Percentiles rank a stretch among this genome's conserved stretches.
Evolutionary conservation across 35 echinoderm and acorn worm genomes (phyloP).

Genomic region (Ptychodera flava): DNA sequence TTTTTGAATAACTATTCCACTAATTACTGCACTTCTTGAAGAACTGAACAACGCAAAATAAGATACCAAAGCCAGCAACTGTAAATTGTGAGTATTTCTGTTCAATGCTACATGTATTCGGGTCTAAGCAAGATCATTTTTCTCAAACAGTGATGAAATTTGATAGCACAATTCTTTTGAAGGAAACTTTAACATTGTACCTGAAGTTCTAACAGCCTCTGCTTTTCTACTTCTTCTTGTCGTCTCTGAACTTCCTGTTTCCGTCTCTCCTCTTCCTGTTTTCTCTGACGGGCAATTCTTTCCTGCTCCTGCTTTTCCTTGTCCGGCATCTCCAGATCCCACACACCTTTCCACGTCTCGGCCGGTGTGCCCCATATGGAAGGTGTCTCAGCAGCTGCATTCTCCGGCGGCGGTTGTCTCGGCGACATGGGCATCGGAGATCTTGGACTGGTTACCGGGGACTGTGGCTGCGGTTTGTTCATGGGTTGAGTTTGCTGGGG

Average conservation of each 20-base stretch:
- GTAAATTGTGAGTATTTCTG: too few relatives aligned
- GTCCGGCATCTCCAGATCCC: not conserved
- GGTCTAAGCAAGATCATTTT: too few relatives aligned
- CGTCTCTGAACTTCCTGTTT: constrained; percentile 36
- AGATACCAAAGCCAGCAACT: too few relatives aligned
- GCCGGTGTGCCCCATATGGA: not conserved
- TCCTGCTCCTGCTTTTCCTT: constrained; percentile 15
- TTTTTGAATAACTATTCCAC: too few relatives aligned
- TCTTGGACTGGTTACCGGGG: not conserved
- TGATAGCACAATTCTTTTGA: too few relatives aligned
- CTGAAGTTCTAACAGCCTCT: constrained; percentile 43
- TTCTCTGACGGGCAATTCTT: constrained; percentile 44
- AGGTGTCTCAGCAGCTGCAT: not conserved
- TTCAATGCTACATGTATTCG: too few relatives aligned
- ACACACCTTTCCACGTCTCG: not conserved
- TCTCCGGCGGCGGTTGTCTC: not conserved
- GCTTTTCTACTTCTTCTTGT: constrained; percentile 42
- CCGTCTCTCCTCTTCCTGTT: constrained; percentile 48
- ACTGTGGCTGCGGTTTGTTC: not conserved
- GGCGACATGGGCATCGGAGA: not conserved
- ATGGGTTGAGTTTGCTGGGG: not conserved
- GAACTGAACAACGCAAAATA: too few relatives aligned
- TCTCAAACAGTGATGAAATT: too few relatives aligned
- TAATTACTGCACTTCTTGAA: too few relatives aligned
- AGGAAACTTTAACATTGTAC: too few relatives aligned